phyloP scores from a whole-genome alignment of 2,797 vertebrate species.

The Smutsia gigantea region DNA sequence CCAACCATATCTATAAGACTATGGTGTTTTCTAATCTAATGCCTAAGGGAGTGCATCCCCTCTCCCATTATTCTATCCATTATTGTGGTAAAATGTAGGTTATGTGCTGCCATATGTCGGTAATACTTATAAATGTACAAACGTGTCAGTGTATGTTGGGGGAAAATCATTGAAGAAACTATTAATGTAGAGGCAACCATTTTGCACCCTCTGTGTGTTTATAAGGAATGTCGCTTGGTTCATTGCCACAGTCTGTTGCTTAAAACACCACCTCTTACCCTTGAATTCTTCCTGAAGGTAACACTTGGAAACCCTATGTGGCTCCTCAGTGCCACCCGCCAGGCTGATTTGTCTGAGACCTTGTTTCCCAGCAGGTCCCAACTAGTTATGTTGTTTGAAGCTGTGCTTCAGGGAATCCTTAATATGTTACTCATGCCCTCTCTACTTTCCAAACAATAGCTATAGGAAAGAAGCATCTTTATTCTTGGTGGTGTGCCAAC shows the following conservation, averaged over 20 bases:
- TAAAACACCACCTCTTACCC: background rate
- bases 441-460: slow-evolving; percentile 41
- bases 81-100: background rate
- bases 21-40: background rate
- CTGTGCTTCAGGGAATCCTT: slow-evolving; percentile 55
- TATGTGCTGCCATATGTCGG: background rate
- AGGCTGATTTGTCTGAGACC: slow-evolving; percentile 42
- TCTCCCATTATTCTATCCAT: background rate
- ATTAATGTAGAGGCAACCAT: background rate
- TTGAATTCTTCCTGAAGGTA: slow-evolving; percentile 12
- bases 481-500: background rate
- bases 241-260: background rate
- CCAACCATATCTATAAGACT: background rate
- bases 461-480: background rate
- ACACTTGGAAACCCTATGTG: background rate
- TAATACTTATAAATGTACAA: background rate
- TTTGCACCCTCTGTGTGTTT: background rate
- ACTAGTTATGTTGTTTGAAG: slow-evolving; percentile 54
- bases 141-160: background rate
- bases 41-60: background rate
- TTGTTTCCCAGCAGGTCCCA: slow-evolving; percentile 51
- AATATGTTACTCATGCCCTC: slow-evolving; percentile 26
- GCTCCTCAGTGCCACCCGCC: slow-evolving; percentile 1
- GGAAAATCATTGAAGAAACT: background rate
- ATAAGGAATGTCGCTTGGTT: background rate